phyloP scores from a whole-genome alignment of 2,113 vertebrate species.

The Mormyrus iriodes region DNA sequence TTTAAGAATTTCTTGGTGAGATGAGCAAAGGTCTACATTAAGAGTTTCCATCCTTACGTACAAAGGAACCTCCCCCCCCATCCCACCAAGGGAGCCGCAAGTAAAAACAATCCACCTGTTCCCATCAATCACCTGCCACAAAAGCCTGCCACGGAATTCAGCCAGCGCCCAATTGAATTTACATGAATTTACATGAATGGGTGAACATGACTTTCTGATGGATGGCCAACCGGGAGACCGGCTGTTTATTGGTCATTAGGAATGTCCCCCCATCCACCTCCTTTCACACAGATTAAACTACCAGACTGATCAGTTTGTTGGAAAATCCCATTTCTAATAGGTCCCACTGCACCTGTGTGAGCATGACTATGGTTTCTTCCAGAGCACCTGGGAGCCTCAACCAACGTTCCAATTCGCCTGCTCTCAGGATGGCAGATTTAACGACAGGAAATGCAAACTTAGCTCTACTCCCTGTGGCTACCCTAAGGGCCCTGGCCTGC shows the following conservation, averaged over 20 bases:
- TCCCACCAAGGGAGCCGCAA: neutral
- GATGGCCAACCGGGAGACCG: slow-evolving; percentile 10
- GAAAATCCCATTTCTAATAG: slow-evolving; percentile 22
- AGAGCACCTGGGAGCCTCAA: neutral
- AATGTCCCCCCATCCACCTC: neutral
- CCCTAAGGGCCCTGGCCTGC: neutral
- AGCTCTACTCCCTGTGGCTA: neutral
- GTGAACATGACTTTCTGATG: slow-evolving; percentile 12
- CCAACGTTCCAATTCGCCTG: neutral
- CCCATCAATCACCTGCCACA: slow-evolving; percentile 23
- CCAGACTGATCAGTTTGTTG: slow-evolving; percentile 27
- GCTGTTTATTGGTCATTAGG: slow-evolving; percentile 24
- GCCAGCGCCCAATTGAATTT: slow-evolving; percentile 19
- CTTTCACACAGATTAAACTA: slow-evolving; percentile 22
- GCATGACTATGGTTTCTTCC: neutral
- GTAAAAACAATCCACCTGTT: slow-evolving; percentile 19
- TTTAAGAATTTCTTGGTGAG: neutral
- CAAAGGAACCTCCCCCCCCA: neutral
- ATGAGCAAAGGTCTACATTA: neutral
- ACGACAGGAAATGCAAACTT: neutral
- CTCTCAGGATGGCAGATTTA: neutral
- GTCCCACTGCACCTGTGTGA: neutral
- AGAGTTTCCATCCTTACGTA: neutral
- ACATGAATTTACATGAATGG: slow-evolving; percentile 20
- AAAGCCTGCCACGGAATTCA: slow-evolving; percentile 10